A percentile compares a stretch with the other conserved stretches of the same genome.
phyloP scores from a whole-genome alignment of 2,113 vertebrate species.

The Phyllopteryx taeniolatus region DNA sequence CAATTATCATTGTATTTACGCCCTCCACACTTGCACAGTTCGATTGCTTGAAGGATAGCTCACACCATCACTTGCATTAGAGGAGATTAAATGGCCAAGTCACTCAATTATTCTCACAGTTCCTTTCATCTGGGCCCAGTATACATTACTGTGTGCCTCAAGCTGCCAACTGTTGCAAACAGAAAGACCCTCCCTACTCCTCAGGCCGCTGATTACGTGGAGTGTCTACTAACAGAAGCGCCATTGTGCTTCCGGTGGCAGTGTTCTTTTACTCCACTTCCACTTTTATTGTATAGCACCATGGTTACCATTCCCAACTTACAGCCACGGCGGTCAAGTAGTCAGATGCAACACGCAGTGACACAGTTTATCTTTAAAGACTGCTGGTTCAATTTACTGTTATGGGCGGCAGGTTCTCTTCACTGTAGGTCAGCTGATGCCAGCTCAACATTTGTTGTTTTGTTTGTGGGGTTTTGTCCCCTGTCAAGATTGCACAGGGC shows the following conservation, averaged over 20 bases:
- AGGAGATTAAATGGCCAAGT: conserved; percentile 27
- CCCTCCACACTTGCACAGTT: background rate
- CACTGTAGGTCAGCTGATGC: conserved; percentile 57
- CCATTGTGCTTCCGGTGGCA: conserved; percentile 48
- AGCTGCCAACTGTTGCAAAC: conserved; percentile 64
- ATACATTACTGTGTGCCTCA: conserved; percentile 59
- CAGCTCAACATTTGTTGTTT: conserved; percentile 56
- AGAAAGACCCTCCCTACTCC: conserved; percentile 25
- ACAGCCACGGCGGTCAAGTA: conserved; percentile 33
- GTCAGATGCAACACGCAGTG: conserved; percentile 39
- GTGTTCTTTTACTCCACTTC: conserved; percentile 47
- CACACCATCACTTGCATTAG: conserved; percentile 30
- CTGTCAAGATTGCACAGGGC: conserved; percentile 1
- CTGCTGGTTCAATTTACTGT: conserved; percentile 25
- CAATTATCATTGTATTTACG: background rate
- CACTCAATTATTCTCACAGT: conserved; percentile 43
- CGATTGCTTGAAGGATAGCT: conserved; percentile 9
- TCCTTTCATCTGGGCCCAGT: conserved; percentile 51
- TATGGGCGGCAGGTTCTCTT: conserved; percentile 27
- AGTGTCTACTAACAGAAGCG: conserved; percentile 46
- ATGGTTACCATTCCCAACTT: conserved; percentile 53
- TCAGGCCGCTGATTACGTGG: conserved; percentile 28
- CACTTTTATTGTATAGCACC: conserved; percentile 40
- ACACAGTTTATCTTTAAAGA: conserved; percentile 40
- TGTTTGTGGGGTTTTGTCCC: conserved; percentile 42